phyloP scores from a whole-genome alignment of 2,113 vertebrate species.

The Numenius arquata region DNA sequence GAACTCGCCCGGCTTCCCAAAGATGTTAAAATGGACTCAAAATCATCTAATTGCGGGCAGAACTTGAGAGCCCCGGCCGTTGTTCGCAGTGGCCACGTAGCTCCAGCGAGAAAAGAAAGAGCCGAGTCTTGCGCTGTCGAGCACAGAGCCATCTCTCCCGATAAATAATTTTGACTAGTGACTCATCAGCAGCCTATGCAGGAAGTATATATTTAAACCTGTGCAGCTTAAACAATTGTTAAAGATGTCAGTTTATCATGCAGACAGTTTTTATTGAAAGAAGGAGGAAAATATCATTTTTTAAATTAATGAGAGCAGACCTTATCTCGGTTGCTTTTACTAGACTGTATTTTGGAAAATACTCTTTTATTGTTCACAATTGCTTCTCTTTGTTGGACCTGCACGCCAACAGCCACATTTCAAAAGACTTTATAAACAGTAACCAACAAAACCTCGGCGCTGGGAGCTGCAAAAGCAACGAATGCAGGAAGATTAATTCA shows the following conservation, averaged over 20 bases:
- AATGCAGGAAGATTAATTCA: background rate
- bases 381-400: slow-evolving; percentile 31
- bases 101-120: background rate
- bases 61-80: background rate
- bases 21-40: background rate
- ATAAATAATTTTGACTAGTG: slow-evolving; percentile 71
- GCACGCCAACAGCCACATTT: background rate
- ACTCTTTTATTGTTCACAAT: background rate
- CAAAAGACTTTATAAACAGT: slow-evolving; percentile 28
- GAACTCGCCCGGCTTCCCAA: background rate
- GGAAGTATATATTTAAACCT: slow-evolving; percentile 41
- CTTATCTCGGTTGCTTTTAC: slow-evolving; percentile 44
- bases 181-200: slow-evolving; percentile 69
- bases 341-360: background rate
- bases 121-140: slow-evolving; percentile 20
- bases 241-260: slow-evolving; percentile 49
- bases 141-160: slow-evolving; percentile 43
- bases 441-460: background rate
- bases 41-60: background rate
- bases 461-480: background rate
- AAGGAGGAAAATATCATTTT: slow-evolving; percentile 49
- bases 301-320: slow-evolving; percentile 60
- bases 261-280: slow-evolving; percentile 57
- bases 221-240: slow-evolving; percentile 57
- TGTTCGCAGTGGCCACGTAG: background rate